Percentiles rank a stretch among this genome's conserved stretches.
Evolutionary conservation across 2,888 invertebrate species (phyloP).

Genomic region (Sympetrum striolatum): DNA sequence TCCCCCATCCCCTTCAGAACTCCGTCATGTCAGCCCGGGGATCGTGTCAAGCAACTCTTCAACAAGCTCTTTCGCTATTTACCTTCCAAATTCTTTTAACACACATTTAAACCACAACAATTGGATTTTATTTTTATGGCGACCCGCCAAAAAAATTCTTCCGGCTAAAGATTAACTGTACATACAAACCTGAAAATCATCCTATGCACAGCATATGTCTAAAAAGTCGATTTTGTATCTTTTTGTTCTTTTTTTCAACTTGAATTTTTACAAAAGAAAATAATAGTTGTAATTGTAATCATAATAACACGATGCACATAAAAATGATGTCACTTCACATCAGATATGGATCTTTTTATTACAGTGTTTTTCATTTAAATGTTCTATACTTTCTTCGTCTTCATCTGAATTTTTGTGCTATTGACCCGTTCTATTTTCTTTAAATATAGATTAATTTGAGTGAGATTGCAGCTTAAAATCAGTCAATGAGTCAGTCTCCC

Average conservation of each 20-base stretch:
- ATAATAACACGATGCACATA: conserved; percentile 37
- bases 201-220: conserved; percentile 45
- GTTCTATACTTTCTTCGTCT: not conserved
- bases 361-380: conserved; percentile 14
- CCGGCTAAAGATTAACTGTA: conserved; percentile 25
- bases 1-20: not conserved
- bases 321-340: conserved; percentile 34
- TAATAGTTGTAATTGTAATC: not conserved
- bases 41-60: conserved; percentile 2
- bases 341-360: conserved; percentile 34
- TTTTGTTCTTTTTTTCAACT: conserved; percentile 4
- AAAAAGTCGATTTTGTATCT: conserved; percentile 33
- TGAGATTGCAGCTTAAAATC: conserved; percentile 12
- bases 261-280: conserved; percentile 44
- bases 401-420: conserved; percentile 6
- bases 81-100: conserved; percentile 23
- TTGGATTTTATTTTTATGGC: conserved; percentile 19
- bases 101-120: conserved; percentile 34
- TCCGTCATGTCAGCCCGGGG: not conserved
- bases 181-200: conserved; percentile 41
- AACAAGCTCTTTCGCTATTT: conserved; percentile 33
- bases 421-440: conserved; percentile 32
- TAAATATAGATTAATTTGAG: conserved; percentile 25
- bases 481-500: conserved; percentile 27
- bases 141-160: conserved; percentile 3